Conservation (phyloP, 2,113 vertebrate genomes). For the Potamarius usumacintae region DNA sequence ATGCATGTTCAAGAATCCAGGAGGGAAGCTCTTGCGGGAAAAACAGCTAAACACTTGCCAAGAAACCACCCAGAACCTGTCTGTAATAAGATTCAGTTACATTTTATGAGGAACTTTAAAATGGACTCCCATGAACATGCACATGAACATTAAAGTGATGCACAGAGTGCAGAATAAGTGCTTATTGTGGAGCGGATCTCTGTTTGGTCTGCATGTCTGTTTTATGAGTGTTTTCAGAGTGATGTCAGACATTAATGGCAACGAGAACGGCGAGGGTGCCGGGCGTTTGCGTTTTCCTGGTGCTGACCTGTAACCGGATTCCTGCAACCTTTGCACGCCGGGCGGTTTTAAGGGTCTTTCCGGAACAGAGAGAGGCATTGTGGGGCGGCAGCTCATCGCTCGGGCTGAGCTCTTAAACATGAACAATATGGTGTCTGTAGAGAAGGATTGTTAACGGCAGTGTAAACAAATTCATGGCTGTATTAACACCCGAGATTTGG, state of each 20-base stretch:
- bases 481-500: conserved; percentile 34
- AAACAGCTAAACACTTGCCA: background rate
- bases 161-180: conserved; percentile 30
- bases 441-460: conserved; percentile 48
- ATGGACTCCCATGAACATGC: background rate
- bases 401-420: conserved; percentile 34
- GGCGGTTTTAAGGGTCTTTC: conserved; percentile 46
- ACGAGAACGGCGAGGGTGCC: conserved; percentile 16
- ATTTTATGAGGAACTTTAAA: conserved; percentile 45
- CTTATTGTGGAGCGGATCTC: conserved; percentile 41
- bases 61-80: conserved; percentile 21
- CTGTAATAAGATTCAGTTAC: conserved; percentile 41
- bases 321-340: conserved; percentile 40
- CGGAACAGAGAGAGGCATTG: conserved; percentile 50
- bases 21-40: background rate
- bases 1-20: background rate
- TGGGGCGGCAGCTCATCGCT: conserved; percentile 41
- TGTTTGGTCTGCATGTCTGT: conserved; percentile 40
- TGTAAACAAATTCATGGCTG: conserved; percentile 49
- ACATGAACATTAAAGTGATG: background rate
- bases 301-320: conserved; percentile 54
- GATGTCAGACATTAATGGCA: conserved; percentile 50
- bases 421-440: conserved; percentile 17
- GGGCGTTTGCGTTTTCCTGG: conserved; percentile 22
- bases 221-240: conserved; percentile 54